Percentiles rank a stretch among this genome's conserved stretches.
These are phyloP conservation scores for Euplagia quadripunctaria DNA, from an alignment of 2,888 invertebrate genomes.

Conservation along the genomic window DNA sequence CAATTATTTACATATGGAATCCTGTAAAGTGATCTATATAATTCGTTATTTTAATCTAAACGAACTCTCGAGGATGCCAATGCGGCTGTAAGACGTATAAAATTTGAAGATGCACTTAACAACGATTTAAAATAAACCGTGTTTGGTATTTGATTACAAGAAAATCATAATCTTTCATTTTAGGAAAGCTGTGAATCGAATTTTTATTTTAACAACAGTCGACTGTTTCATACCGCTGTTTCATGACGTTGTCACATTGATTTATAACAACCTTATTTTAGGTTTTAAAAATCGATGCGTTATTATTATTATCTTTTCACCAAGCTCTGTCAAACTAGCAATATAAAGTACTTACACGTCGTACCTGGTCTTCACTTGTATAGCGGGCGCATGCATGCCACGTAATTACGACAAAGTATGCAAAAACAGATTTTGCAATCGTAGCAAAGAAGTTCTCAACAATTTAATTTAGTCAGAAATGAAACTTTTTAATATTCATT, in stretches of 20 bases:
- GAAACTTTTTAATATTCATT: conserved; percentile 1
- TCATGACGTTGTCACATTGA: too few relatives aligned
- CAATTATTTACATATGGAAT: not conserved
- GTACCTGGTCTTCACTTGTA: not conserved
- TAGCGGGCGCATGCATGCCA: not conserved
- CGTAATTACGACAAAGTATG: not conserved
- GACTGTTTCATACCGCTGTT: not conserved
- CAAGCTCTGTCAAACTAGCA: not conserved
- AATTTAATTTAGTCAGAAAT: not conserved
- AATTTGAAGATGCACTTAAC: too few relatives aligned
- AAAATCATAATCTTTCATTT: not conserved
- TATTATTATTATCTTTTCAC: not conserved
- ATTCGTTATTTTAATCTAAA: not conserved
- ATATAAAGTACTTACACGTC: not conserved
- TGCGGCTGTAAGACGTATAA: not conserved
- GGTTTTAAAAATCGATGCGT: not conserved
- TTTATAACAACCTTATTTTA: too few relatives aligned
- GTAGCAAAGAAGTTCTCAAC: not conserved
- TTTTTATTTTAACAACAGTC: not conserved
- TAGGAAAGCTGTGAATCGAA: not conserved
- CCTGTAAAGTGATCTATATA: not conserved
- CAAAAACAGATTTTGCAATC: not conserved
- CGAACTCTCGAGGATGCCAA: not conserved
- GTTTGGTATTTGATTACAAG: too few relatives aligned
- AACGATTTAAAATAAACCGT: not conserved